Percentiles rank a stretch among this genome's conserved stretches.
Conservation (phyloP, 2,797 vertebrate species). For the Pipistrellus kuhlii region DNA sequence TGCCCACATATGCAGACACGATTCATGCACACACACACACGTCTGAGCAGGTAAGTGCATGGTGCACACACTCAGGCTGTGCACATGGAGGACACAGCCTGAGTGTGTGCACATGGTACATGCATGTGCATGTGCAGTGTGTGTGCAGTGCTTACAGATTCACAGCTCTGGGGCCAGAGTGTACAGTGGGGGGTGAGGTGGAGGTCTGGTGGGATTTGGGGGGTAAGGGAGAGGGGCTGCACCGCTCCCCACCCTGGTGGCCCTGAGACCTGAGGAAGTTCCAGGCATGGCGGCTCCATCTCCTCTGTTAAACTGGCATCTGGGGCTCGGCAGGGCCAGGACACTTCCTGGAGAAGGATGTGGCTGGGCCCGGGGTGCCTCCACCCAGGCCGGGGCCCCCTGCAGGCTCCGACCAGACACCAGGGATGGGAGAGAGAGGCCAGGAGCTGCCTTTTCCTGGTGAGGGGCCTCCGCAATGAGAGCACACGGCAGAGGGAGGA, state of each 20-base stretch:
- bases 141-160: neutral
- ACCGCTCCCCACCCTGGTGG: neutral
- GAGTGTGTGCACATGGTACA: no score
- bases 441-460: no score
- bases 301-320: neutral
- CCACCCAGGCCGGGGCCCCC: neutral
- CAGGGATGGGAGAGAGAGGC: neutral
- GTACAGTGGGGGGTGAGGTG: neutral
- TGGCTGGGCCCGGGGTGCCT: neutral
- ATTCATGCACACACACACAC: neutral
- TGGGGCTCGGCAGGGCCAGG: neutral
- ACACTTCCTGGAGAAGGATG: neutral
- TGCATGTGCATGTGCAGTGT: no score
- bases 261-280: neutral
- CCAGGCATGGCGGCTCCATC: fast-evolving
- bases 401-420: neutral
- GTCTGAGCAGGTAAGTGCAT: neutral
- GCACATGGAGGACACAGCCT: neutral
- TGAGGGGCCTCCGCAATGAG: neutral
- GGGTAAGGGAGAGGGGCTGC: neutral
- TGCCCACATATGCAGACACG: no score
- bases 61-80: no score
- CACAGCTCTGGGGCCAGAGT: neutral
- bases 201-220: neutral
- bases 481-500: neutral